Evolutionary conservation across 2,888 invertebrate genomes (phyloP).

Genomic region (Apamea sordens): DNA sequence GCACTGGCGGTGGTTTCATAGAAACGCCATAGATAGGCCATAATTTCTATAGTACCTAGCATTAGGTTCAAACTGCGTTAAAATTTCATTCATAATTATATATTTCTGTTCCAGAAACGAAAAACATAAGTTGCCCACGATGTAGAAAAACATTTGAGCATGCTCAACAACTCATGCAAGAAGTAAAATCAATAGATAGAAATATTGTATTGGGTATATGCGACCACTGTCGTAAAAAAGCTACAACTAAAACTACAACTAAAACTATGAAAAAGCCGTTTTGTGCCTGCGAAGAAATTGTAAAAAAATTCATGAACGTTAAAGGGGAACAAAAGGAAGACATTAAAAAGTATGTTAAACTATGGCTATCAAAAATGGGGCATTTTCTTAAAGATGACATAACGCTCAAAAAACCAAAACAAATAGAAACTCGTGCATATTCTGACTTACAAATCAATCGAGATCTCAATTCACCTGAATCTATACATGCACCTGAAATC

Average conservation of each 20-base stretch:
- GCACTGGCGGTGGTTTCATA: no score
- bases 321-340: conserved; percentile 70
- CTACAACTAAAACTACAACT: not conserved
- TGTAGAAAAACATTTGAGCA: conserved; percentile 76
- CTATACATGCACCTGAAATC: conserved; percentile 24
- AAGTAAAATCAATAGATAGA: conserved; percentile 68
- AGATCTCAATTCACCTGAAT: conserved; percentile 18
- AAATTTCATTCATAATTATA: not conserved
- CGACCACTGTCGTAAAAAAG: conserved; percentile 75
- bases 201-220: conserved; percentile 77
- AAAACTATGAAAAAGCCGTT: conserved; percentile 67
- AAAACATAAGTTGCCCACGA: conserved; percentile 75
- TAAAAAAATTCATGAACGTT: conserved; percentile 72
- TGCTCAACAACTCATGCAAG: conserved; percentile 72
- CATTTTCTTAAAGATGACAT: conserved; percentile 58
- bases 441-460: conserved; percentile 54
- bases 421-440: conserved; percentile 26
- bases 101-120: conserved; percentile 71
- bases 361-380: conserved; percentile 68
- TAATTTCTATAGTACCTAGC: not conserved
- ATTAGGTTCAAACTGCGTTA: not conserved
- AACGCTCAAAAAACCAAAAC: conserved; percentile 37
- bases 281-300: conserved; percentile 74
- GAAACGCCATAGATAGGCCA: not conserved
- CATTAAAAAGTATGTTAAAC: conserved; percentile 63